phyloP scores from a whole-genome alignment of 2,113 vertebrate species.

The Phodopus roborovskii region DNA sequence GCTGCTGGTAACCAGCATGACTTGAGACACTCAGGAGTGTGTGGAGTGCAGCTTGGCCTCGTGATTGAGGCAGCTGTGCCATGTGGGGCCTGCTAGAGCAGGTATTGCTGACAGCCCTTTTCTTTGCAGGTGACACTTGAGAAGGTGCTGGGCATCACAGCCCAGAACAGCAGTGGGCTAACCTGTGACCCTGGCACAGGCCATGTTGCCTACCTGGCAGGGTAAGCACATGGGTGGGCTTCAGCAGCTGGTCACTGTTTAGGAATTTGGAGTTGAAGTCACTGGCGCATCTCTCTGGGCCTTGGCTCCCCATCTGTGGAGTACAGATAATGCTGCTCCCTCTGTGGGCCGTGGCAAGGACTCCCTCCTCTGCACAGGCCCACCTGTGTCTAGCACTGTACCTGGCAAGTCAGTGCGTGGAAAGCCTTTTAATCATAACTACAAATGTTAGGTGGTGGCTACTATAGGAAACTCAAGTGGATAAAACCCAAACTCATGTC shows the following conservation, averaged over 20 bases:
- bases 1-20: background rate
- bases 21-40: background rate
- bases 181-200: constrained; percentile 91
- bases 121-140: constrained; percentile 89
- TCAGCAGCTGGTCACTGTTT: background rate
- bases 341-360: background rate
- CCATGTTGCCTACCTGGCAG: constrained; percentile 91
- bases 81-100: background rate
- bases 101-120: constrained; percentile 51
- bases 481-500: background rate
- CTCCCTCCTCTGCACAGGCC: background rate
- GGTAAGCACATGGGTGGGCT: constrained; percentile 84
- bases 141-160: constrained; percentile 92
- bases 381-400: background rate
- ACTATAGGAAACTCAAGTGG: background rate
- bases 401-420: background rate
- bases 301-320: background rate
- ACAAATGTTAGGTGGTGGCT: background rate
- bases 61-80: background rate
- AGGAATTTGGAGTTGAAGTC: constrained; percentile 4
- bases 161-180: constrained; percentile 88
- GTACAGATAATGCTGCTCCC: background rate
- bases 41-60: background rate
- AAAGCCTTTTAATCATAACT: background rate
- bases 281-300: background rate